These are phyloP conservation scores for Rhabdomys dilectus DNA, from an alignment of 2,113 vertebrate genomes.

Conservation along the genomic window DNA sequence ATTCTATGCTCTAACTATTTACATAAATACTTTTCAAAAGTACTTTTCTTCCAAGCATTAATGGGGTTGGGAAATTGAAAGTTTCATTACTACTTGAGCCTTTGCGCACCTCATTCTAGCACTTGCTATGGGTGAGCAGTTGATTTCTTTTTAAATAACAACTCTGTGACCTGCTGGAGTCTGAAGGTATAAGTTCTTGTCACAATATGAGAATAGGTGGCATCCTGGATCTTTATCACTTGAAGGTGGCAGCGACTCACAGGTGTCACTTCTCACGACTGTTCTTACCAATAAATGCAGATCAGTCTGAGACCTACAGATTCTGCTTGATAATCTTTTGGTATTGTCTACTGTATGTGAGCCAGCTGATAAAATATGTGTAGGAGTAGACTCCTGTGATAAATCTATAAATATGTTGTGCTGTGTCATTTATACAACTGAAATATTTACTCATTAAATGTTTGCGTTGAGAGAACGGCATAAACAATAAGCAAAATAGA, in stretches of 20 bases:
- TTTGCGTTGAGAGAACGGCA: not conserved
- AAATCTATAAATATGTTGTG: not conserved
- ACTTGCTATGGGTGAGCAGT: conserved; percentile 72
- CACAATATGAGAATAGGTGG: conserved; percentile 44
- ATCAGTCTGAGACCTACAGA: conserved; percentile 28
- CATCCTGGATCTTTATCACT: conserved; percentile 37
- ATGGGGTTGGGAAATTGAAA: not conserved
- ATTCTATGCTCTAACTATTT: conserved; percentile 50
- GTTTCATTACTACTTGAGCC: conserved; percentile 71
- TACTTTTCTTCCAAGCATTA: conserved; percentile 58
- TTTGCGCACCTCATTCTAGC: conserved; percentile 71
- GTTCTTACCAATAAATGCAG: conserved; percentile 2
- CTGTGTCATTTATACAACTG: conserved; percentile 33
- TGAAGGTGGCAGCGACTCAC: not conserved
- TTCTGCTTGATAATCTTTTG: conserved; percentile 13
- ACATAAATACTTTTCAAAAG: conserved; percentile 60
- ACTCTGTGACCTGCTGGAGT: conserved; percentile 66
- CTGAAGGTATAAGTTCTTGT: conserved; percentile 75
- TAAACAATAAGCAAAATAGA: conserved; percentile 23
- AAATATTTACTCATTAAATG: conserved; percentile 40
- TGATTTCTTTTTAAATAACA: conserved; percentile 64
- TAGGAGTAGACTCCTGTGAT: conserved; percentile 18
- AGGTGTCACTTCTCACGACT: conserved; percentile 8
- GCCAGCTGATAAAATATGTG: conserved; percentile 54
- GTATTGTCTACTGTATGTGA: conserved; percentile 6